phyloP scores from a whole-genome alignment of 2,888 invertebrate species.

The Nephrotoma guestfalica region DNA sequence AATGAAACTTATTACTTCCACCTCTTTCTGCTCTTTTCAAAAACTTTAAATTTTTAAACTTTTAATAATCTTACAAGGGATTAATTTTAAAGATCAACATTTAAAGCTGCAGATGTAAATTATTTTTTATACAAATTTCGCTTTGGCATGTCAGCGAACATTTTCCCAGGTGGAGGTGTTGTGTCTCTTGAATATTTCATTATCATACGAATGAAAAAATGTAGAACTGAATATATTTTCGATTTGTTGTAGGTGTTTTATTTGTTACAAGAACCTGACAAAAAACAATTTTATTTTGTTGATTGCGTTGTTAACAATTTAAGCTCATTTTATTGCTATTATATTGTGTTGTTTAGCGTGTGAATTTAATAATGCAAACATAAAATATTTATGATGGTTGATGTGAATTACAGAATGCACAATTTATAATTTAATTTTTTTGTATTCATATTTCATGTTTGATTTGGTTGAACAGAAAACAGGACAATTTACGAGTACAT shows the following conservation, averaged over 20 bases:
- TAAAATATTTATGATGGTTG: neutral
- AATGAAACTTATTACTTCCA: too few species aligned
- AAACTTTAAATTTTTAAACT: too few species aligned
- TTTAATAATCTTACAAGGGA: too few species aligned
- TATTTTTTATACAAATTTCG: neutral
- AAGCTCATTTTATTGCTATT: neutral
- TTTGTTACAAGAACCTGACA: neutral
- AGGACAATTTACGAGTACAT: neutral
- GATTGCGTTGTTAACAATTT: neutral
- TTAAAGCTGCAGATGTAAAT: too few species aligned
- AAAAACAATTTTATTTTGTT: neutral
- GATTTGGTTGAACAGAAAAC: neutral
- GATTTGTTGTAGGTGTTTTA: neutral
- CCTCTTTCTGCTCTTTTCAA: too few species aligned
- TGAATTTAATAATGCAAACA: neutral
- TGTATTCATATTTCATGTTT: neutral
- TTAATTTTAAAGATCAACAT: too few species aligned
- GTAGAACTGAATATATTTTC: neutral
- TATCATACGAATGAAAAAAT: neutral
- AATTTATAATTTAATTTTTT: neutral
- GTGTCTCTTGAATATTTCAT: neutral
- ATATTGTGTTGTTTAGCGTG: neutral
- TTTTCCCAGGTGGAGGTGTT: neutral
- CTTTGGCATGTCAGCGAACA: neutral
- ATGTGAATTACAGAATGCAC: neutral